Percentiles rank a stretch among this genome's conserved stretches.
Conservation (phyloP, 1,140 invertebrate species). For the Scaptomyza montana region DNA sequence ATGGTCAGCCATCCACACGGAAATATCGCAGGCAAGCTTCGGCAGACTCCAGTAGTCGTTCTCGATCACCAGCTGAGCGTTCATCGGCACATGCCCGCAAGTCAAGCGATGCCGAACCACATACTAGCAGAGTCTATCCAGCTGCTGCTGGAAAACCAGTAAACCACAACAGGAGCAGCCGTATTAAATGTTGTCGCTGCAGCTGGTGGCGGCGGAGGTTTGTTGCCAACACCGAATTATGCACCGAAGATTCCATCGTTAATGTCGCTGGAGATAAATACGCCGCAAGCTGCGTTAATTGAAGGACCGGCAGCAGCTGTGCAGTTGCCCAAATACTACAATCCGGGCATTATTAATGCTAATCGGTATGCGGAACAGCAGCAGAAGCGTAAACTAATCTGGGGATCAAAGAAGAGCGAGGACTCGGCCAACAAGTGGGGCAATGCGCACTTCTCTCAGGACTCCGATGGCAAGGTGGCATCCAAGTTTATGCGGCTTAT, state of each 20-base stretch:
- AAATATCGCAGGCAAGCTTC: constrained; percentile 59
- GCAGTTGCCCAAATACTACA: constrained; percentile 89
- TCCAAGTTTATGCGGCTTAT: constrained; percentile 98
- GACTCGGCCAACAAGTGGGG: constrained; percentile 89
- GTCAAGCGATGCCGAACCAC: constrained; percentile 12
- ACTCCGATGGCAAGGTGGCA: constrained; percentile 94
- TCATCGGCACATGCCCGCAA: constrained; percentile 11
- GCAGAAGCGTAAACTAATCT: constrained; percentile 95
- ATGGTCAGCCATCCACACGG: constrained; percentile 31
- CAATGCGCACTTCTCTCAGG: constrained; percentile 92
- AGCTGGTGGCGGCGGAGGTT: constrained; percentile 30
- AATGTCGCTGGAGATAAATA: constrained; percentile 66
- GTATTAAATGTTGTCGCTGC: constrained; percentile 21
- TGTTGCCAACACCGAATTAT: constrained; percentile 64
- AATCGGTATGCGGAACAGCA: constrained; percentile 92
- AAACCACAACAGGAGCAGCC: constrained; percentile 15
- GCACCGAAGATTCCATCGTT: constrained; percentile 69
- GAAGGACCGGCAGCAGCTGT: constrained; percentile 41
- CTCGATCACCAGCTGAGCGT: constrained; percentile 48
- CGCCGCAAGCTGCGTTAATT: constrained; percentile 20
- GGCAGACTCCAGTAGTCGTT: constrained; percentile 56
- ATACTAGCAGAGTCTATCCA: neutral
- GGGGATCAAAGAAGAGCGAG: constrained; percentile 89
- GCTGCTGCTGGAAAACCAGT: constrained; percentile 1
- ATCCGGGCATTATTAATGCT: constrained; percentile 91